Base-by-base conservation (phyloP, 2,113 vertebrate species). In the Castor canadensis region DNA sequence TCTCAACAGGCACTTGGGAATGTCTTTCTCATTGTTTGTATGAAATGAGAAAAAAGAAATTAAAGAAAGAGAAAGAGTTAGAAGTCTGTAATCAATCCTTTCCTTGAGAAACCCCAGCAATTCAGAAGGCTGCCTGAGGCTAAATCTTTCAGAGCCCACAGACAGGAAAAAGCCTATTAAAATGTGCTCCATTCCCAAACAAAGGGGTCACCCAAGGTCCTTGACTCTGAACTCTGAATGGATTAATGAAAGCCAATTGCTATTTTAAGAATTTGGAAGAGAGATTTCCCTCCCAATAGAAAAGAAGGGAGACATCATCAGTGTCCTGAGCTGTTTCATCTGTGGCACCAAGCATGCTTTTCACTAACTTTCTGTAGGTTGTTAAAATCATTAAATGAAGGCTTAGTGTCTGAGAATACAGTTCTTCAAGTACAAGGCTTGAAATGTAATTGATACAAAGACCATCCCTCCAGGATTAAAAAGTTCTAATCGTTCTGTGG, bases 241-340 rank as follows among this genome's bases (percentile, higher is more conserved):
- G 97, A 92, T 82, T 98, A 98, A 98, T 98, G 96, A 98, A 98
- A 98, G 95, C 93, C 85, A 90, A 54, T 47, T 89, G 95, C 93
- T 98, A 98, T 98, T 98, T 98, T 98, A 96, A 95, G 98, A 95
- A 97, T 97, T 98, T 95, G 97, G 87, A 94, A 97, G 47, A 80
- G 64, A 66, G 91, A 97, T 75, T 93, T 96, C 90, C 97, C 73
- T 97, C 28, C 43, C 40, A 71, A 96, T 97, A 98, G 98, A 98
- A 97, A 97, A 97, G 85, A 97, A 97, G 85, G 0, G 76, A 97
- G 95, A 43, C 96, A 97, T 95, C 89, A 56, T 97, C 90, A 97
- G 84, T 96, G 84, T 84, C 88, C 84, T 64, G 87, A 52, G 13
- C 26, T 43, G 81, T 98, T 98, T 98, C 95, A 97, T 98, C 96